Percentiles rank a stretch among this genome's conserved stretches.
Conservation (phyloP, 2,888 invertebrate genomes). For the Limnephilus lunatus region DNA sequence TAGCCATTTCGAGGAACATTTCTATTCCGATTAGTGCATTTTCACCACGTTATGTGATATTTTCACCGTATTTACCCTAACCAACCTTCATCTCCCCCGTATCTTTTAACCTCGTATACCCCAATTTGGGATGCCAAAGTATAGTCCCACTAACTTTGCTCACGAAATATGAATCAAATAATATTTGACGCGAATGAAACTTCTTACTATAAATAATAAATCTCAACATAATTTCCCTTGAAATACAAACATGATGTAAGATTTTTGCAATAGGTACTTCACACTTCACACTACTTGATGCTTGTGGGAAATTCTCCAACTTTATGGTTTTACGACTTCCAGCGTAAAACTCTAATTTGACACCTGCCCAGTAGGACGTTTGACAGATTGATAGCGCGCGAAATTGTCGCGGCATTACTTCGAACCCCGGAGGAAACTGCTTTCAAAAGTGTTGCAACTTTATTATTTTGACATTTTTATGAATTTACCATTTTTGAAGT, state of each 20-base stretch:
- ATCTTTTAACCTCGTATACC: no score
- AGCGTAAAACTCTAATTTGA: constrained; percentile 25
- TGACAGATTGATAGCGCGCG: not conserved
- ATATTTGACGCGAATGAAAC: not conserved
- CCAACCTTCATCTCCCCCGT: no score
- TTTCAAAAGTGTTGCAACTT: not conserved
- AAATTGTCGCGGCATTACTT: not conserved
- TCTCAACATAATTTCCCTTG: not conserved
- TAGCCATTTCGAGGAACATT: no score
- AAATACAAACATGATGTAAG: not conserved
- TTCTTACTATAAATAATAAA: not conserved
- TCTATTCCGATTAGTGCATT: no score
- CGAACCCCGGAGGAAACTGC: not conserved
- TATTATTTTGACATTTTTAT: not conserved
- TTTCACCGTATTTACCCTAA: no score
- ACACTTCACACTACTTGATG: not conserved
- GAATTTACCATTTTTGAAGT: no score
- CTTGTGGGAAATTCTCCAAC: not conserved
- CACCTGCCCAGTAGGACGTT: not conserved
- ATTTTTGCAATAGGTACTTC: not conserved
- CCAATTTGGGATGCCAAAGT: no score
- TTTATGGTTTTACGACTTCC: not conserved
- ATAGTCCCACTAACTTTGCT: no score
- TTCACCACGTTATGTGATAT: no score
- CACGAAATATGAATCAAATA: no score